Evolutionary conservation across 2,113 vertebrate genomes (phyloP), one percentile per base, ranked within the genome.

Genomic region (Corapipo altera): DNA sequence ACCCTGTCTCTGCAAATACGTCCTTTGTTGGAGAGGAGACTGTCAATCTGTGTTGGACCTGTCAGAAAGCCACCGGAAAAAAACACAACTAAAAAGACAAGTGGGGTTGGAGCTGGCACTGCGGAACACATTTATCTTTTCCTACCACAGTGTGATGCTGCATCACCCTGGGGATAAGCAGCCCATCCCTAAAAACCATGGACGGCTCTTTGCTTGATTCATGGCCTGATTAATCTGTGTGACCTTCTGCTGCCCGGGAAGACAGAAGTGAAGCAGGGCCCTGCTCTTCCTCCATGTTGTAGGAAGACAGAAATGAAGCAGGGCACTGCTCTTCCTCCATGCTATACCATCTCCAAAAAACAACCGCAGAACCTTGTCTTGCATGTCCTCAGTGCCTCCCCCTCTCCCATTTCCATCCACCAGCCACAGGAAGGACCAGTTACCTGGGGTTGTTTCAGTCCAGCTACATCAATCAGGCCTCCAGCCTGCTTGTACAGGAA

Each of bases 341-440:
- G n/a, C 30, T 48, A 33, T 7, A 33, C 30, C 20, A 26, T 39
- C 16, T 43, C 35, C 33, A 55, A 51, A 66, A 79, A 74, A 8
- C 66, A n/a, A 37, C 32, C 12, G 9, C 2, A 49, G 67, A 84
- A 55, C 48, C 6, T 33, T 7, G 27, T 1, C 6, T 28, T 7
- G 27, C 0, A 0, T 18, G 12, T 55, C 32, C 59, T 49, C 41
- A n/a, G 27, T 0, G 0, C 26, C 35, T 79, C 20, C 23, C 12
- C 6, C 41, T 79, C 66, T 54, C 22, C 21, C 14, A 28, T 37
- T 41, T 73, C 32, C 27, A 18, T 30, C n/a, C 30, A 49, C 11
- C 19, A 61, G 51, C 4, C 2, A 17, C 21, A 71, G 0, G 1
- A 65, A 92, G 37, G 30, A 82, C 24, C 2, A 0, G 18, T 23